Conservation (phyloP, 2,113 vertebrate genomes). For the Gadus macrocephalus region DNA sequence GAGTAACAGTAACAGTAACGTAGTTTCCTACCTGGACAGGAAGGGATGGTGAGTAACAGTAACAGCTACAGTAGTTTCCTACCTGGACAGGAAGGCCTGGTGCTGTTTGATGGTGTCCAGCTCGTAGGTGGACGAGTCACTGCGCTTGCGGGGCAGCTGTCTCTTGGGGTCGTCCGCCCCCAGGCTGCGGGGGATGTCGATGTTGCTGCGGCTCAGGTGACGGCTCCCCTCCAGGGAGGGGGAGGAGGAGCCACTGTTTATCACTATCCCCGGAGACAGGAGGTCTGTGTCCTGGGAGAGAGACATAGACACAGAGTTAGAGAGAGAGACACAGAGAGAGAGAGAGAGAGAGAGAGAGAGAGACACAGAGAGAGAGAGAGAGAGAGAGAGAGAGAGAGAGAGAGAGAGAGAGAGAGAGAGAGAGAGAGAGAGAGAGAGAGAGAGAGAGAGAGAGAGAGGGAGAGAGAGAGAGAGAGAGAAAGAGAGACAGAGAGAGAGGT, state of each 20-base stretch:
- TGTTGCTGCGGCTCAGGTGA: constrained; percentile 95
- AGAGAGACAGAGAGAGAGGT: no score
- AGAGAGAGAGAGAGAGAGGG: no score
- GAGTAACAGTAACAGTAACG: not conserved
- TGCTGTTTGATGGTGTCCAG: constrained; percentile 96
- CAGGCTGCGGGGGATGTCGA: constrained; percentile 88
- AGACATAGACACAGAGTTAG: not conserved
- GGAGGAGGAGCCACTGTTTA: constrained; percentile 78
- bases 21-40: constrained; percentile 81
- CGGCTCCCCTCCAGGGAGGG: constrained; percentile 86
- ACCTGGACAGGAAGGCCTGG: constrained; percentile 97
- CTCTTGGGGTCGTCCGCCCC: constrained; percentile 85
- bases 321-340: not conserved
- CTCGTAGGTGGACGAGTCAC: constrained; percentile 96
- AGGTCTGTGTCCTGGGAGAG: constrained; percentile 85
- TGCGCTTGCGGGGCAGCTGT: constrained; percentile 90
- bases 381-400: no score
- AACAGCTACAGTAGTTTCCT: constrained; percentile 14
- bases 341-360: not conserved
- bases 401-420: no score
- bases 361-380: no score
- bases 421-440: no score
- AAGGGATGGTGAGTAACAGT: constrained; percentile 74
- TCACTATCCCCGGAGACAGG: constrained; percentile 85
- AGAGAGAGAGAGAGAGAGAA: no score